Percentiles rank a stretch among this genome's conserved stretches.
Conservation (phyloP, 92 coral and sea anemone species). For the Isaurus tuberculatus region DNA sequence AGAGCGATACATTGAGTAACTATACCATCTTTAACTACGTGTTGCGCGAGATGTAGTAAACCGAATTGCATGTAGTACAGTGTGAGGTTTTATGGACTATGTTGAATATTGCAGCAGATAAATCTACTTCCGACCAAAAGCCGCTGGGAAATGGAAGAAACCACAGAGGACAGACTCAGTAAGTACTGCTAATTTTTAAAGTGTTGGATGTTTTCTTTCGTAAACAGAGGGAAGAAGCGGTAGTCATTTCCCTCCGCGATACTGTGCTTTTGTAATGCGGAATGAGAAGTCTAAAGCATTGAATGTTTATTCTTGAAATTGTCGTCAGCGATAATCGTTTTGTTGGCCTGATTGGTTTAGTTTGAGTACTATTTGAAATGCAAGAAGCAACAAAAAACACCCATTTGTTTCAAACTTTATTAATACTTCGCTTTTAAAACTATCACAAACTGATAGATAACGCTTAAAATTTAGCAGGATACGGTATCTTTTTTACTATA, state of each 20-base stretch:
- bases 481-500: too few species aligned
- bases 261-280: background rate
- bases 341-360: background rate
- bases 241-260: background rate
- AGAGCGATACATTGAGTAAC: background rate
- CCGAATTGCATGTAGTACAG: constrained; percentile 30
- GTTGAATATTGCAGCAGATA: constrained; percentile 78
- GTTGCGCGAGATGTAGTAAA: background rate
- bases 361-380: too few species aligned
- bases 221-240: background rate
- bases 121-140: constrained; percentile 84
- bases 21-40: background rate
- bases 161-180: constrained; percentile 91
- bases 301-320: background rate
- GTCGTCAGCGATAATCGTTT: background rate
- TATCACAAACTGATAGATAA: too few species aligned
- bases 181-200: constrained; percentile 31
- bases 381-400: too few species aligned
- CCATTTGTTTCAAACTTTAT: too few species aligned
- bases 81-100: constrained; percentile 42
- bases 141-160: constrained; percentile 93
- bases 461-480: too few species aligned
- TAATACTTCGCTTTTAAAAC: too few species aligned
- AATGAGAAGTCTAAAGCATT: background rate
- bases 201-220: background rate